Conservation (phyloP, 2,797 vertebrate species). For the Pseudomugil gertrudae region DNA sequence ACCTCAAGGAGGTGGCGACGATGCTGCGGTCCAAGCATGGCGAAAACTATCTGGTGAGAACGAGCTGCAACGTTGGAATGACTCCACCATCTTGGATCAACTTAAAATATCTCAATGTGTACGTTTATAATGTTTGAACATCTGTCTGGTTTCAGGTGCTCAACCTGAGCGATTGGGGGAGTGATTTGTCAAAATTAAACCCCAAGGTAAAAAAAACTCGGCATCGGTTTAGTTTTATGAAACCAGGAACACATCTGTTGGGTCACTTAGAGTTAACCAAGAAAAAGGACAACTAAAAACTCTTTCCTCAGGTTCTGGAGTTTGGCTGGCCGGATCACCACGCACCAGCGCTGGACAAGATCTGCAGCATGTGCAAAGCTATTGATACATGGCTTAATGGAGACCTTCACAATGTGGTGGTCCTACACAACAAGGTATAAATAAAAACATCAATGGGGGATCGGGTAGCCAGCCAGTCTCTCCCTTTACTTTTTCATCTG, state of each 20-base stretch:
- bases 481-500: too few species aligned
- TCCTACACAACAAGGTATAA: slow-evolving; percentile 92
- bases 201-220: slow-evolving; percentile 81
- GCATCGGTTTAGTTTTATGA: not conserved
- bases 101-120: too few species aligned
- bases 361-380: slow-evolving; percentile 97
- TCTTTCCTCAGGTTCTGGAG: slow-evolving; percentile 88
- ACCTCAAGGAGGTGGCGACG: slow-evolving; percentile 92
- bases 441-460: too few species aligned
- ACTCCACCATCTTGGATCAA: too few species aligned
- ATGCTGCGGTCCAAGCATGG: slow-evolving; percentile 97
- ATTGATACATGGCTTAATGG: slow-evolving; percentile 95
- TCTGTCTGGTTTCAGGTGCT: slow-evolving; percentile 85
- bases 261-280: too few species aligned
- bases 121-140: not conserved
- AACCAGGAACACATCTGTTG: not conserved
- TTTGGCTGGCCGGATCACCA: slow-evolving; percentile 97
- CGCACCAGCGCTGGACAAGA: slow-evolving; percentile 94
- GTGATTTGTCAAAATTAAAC: slow-evolving; percentile 89
- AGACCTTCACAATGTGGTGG: slow-evolving; percentile 88
- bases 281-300: not conserved
- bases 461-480: not conserved
- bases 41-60: slow-evolving; percentile 91
- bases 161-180: slow-evolving; percentile 91
- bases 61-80: not conserved